Conservation (phyloP, 2,113 vertebrate genomes). For the Varanus salvator region DNA sequence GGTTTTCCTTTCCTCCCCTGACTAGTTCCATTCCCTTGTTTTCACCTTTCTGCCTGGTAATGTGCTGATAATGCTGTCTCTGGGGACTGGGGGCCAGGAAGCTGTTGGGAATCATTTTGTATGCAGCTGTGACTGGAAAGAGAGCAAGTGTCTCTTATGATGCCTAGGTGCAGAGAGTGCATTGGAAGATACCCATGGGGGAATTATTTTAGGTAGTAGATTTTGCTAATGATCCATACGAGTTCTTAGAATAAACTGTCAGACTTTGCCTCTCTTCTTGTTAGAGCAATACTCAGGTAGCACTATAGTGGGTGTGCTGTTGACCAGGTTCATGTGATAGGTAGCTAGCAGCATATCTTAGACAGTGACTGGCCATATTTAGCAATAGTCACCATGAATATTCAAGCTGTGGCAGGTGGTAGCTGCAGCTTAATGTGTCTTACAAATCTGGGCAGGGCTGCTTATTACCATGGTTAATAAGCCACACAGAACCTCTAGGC, state of each 20-base stretch:
- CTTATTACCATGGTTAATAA: too few species aligned
- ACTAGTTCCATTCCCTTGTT: constrained; percentile 44
- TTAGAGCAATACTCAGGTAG: not conserved
- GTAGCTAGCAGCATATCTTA: too few species aligned
- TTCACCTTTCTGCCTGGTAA: constrained; percentile 53
- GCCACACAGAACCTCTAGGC: too few species aligned
- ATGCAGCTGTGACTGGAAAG: constrained; percentile 42
- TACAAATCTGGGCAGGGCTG: too few species aligned
- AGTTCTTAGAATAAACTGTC: not conserved
- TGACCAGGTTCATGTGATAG: too few species aligned
- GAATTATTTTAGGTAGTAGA: not conserved
- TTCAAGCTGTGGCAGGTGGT: too few species aligned
- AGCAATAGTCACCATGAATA: too few species aligned
- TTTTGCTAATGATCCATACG: not conserved
- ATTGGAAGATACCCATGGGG: not conserved
- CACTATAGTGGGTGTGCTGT: not conserved
- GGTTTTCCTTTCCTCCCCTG: constrained; percentile 39
- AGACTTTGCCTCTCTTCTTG: not conserved
- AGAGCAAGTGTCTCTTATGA: not conserved
- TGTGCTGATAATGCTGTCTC: constrained; percentile 51
- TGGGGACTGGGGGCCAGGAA: not conserved
- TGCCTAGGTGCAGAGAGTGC: not conserved
- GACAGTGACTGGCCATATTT: too few species aligned
- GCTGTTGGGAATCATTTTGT: not conserved
- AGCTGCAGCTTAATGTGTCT: too few species aligned